Conservation (phyloP, 2,888 invertebrate genomes). For the Acrobasis suavella region DNA sequence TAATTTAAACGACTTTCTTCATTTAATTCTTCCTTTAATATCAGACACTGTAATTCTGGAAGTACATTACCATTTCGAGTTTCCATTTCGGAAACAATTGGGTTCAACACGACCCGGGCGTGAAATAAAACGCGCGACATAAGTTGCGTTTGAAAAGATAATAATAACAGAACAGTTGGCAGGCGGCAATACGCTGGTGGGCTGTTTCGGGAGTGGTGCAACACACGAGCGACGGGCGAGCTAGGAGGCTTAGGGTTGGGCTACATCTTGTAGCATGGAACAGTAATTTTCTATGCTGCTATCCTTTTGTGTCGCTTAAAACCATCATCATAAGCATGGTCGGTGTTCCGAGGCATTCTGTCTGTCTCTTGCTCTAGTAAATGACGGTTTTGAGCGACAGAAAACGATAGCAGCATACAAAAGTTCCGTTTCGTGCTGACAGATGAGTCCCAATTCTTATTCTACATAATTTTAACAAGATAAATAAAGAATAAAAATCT, state of each 20-base stretch:
- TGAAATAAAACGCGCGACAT: constrained; percentile 37
- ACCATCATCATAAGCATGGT: too few species aligned
- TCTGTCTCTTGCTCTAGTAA: too few species aligned
- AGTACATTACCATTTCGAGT: neutral
- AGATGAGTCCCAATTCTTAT: too few species aligned
- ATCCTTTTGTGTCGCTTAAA: too few species aligned
- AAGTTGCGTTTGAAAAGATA: constrained; percentile 54
- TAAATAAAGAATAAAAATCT: too few species aligned
- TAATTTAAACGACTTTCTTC: neutral
- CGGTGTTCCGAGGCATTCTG: too few species aligned
- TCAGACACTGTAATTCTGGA: neutral
- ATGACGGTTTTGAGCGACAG: too few species aligned
- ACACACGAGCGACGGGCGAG: constrained; percentile 27
- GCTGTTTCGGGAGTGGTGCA: constrained; percentile 34
- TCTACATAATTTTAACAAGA: too few species aligned
- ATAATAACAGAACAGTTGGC: constrained; percentile 68
- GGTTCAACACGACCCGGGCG: constrained; percentile 20
- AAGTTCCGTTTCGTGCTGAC: too few species aligned
- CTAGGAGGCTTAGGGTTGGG: neutral
- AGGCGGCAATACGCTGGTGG: constrained; percentile 57
- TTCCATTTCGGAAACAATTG: constrained; percentile 19
- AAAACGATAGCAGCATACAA: too few species aligned
- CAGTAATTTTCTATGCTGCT: too few species aligned
- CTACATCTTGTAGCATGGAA: too few species aligned
- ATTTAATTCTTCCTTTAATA: neutral